phyloP scores from a whole-genome alignment of 2,888 invertebrate species.

The Cabera pusaria region DNA sequence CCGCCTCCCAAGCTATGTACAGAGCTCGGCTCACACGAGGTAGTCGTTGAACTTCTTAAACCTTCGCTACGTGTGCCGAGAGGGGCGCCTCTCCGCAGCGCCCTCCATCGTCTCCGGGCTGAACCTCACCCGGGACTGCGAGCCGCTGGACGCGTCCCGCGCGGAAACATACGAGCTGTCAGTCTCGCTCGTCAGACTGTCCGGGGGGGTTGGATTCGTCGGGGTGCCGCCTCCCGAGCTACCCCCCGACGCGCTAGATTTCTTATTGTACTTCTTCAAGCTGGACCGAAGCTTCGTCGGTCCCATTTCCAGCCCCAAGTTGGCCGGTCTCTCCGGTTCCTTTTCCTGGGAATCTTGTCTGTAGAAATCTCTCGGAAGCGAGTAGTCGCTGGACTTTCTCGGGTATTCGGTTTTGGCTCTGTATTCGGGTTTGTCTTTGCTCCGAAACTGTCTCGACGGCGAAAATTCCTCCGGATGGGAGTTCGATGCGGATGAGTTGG shows the following conservation, averaged over 20 bases:
- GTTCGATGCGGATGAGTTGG: constrained; percentile 86
- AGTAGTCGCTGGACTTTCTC: constrained; percentile 62
- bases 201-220: constrained; percentile 93
- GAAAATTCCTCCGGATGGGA: constrained; percentile 80
- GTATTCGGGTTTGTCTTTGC: constrained; percentile 56
- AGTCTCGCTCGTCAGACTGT: constrained; percentile 91
- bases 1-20: constrained; percentile 52
- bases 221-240: constrained; percentile 88
- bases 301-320: constrained; percentile 85
- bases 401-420: constrained; percentile 66
- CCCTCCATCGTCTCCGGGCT: constrained; percentile 90
- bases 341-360: constrained; percentile 64
- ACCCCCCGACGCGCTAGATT: constrained; percentile 78
- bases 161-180: constrained; percentile 95
- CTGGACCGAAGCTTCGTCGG: constrained; percentile 90
- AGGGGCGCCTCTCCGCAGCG: constrained; percentile 50
- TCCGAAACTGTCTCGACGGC: constrained; percentile 60
- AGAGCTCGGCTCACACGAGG: constrained; percentile 60
- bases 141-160: constrained; percentile 87
- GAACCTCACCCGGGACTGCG: constrained; percentile 89
- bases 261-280: constrained; percentile 87
- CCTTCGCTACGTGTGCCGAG: constrained; percentile 76
- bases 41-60: constrained; percentile 76
- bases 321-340: constrained; percentile 70
- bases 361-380: constrained; percentile 65